These are phyloP conservation scores for Mechanitis messenoides DNA, from an alignment of 2,888 invertebrate genomes.

Conservation along the genomic window DNA sequence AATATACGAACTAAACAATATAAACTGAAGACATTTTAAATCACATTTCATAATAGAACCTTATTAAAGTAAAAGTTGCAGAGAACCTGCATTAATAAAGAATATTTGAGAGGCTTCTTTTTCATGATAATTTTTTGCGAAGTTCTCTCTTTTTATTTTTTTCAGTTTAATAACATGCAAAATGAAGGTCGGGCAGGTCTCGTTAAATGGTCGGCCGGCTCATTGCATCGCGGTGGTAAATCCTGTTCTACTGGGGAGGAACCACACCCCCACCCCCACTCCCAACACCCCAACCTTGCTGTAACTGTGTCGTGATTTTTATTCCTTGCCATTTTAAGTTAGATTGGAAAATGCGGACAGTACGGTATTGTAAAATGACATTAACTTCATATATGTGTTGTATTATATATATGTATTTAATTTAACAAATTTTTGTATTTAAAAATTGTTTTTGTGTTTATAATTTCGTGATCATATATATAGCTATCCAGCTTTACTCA, in stretches of 20 bases:
- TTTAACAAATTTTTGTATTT: no score
- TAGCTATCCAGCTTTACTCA: no score
- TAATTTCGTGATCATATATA: no score
- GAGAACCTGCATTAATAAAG: conserved; percentile 26
- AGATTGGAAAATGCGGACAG: conserved; percentile 1
- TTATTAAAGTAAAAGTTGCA: conserved; percentile 24
- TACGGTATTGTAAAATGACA: no score
- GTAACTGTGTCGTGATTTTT: conserved; percentile 12
- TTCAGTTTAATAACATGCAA: conserved; percentile 65
- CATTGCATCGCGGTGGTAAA: conserved; percentile 56
- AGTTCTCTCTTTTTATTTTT: conserved; percentile 55
- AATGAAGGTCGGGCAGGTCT: conserved; percentile 53
- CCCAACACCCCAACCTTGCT: neutral
- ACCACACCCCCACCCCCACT: conserved; percentile 1
- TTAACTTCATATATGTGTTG: no score
- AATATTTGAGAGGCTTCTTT: conserved; percentile 37
- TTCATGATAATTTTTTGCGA: conserved; percentile 59
- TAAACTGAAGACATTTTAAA: conserved; percentile 7
- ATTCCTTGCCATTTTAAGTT: conserved; percentile 8
- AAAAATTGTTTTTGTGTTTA: no score
- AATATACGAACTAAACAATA: neutral
- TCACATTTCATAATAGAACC: conserved; percentile 13
- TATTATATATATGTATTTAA: no score
- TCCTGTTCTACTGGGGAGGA: conserved; percentile 27
- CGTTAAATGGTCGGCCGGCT: conserved; percentile 50